Evolutionary conservation across 1,140 invertebrate species (phyloP), one percentile per base, ranked within the genome.

Genomic region (Tetramorium parvispinum): DNA sequence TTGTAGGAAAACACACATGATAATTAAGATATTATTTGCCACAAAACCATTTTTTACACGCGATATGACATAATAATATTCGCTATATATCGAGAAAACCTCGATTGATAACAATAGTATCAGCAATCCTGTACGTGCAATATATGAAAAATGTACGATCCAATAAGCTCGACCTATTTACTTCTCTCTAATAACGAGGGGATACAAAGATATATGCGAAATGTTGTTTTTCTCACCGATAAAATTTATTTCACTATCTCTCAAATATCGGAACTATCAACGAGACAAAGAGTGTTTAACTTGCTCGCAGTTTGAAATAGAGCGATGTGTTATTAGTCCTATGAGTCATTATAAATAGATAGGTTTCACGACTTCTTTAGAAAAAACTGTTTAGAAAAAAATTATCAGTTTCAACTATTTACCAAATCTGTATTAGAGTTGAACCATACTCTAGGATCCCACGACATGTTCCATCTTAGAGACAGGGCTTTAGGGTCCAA

Each of bases 401-500:
- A 68, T 63, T 3, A 46, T 78, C 24, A 49, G 0, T 27, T 66
- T 51, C 7, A 79, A 68, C 55, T 76, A 90, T 87, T 93, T 93
- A 93, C 93, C 93, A 78, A 55, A 53, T 75, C 76, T 49, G 88
- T 85, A 21, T 92, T 91, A 70, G 92, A 92, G 24, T 78, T 85
- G 75, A 93, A 82, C 92, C 92, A 94, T 46, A 85, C 91, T 49
- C 85, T 79, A 24, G 91, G 90, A 87, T 92, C 85, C 76, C 57
- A 65, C 46, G 40, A 46, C 43, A 32, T 63, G 4, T 32, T 78
- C 57, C 76, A 32, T 65, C 21, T 78, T 13, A 18, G 24, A 32
- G 59, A 78, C 1, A 1, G 5, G 2, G 1, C 37, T 0, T 10
- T 18, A 24, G 73, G 24, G 59, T 11, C 16, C 21, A 7, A 59